Evolutionary conservation across 2,888 invertebrate species (phyloP).

Genomic region (Trachelus tabidus): DNA sequence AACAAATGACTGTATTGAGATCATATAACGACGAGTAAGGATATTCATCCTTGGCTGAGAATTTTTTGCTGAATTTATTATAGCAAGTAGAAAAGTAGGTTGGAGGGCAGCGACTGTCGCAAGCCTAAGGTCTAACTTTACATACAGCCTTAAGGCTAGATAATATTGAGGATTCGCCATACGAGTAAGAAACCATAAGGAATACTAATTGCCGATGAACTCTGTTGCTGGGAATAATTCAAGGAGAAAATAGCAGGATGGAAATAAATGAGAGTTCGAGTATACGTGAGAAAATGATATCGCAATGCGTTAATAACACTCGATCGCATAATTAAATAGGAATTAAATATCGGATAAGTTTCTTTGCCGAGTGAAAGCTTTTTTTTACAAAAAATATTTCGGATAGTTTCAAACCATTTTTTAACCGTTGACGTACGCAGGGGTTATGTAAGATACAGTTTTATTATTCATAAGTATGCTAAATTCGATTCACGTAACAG

Average conservation of each 20-base stretch:
- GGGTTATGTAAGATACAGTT: background rate
- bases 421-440: background rate
- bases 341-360: background rate
- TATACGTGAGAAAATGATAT: background rate
- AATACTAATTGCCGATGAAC: background rate
- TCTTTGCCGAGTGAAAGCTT: background rate
- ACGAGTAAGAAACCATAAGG: background rate
- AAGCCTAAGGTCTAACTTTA: slow-evolving; percentile 3
- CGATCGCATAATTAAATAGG: background rate
- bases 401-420: background rate
- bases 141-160: background rate
- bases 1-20: background rate
- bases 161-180: background rate
- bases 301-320: background rate
- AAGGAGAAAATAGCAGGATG: background rate
- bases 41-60: background rate
- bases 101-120: slow-evolving; percentile 17
- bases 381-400: background rate
- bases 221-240: background rate
- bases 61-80: slow-evolving; percentile 9
- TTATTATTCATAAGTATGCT: background rate
- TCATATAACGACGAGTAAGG: background rate
- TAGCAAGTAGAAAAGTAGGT: slow-evolving; percentile 14
- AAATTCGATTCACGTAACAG: background rate
- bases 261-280: background rate